Evolutionary conservation across 2,113 vertebrate genomes (phyloP).

Genomic region (Dipodomys ordii): DNA sequence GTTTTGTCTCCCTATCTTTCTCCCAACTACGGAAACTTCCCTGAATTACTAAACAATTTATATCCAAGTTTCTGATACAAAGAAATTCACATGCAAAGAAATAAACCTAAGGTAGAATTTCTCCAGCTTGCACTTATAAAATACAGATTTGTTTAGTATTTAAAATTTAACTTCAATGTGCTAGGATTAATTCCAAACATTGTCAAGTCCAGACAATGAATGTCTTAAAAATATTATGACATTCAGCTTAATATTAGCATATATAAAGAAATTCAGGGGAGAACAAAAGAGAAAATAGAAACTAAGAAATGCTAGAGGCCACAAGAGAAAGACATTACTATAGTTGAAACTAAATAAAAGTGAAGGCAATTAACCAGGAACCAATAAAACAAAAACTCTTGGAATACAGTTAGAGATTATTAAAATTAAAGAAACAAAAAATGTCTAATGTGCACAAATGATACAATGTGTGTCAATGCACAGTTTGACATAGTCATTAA

Average conservation of each 20-base stretch:
- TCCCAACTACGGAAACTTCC: not conserved
- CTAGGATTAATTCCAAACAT: constrained; percentile 15
- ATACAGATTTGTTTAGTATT: not conserved
- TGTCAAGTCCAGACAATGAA: not conserved
- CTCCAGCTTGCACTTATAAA: not conserved
- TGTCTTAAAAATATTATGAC: constrained; percentile 49
- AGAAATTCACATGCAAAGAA: not conserved
- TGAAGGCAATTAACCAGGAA: not conserved
- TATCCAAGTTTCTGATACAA: not conserved
- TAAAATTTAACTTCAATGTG: constrained; percentile 6
- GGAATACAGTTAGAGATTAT: not conserved
- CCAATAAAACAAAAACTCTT: constrained; percentile 1
- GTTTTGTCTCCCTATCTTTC: not conserved
- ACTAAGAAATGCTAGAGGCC: not conserved
- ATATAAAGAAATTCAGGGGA: not conserved
- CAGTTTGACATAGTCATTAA: not conserved
- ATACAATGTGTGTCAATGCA: not conserved
- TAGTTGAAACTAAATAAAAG: not conserved
- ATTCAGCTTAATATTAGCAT: constrained; percentile 34
- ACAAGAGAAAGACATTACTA: not conserved
- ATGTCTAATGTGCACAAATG: not conserved
- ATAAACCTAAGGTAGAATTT: not conserved
- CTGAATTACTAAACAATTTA: not conserved
- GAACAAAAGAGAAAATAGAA: not conserved
- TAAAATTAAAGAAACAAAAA: not conserved